Evolutionary conservation across 2,888 invertebrate species (phyloP).

Genomic region (Allacma fusca): DNA sequence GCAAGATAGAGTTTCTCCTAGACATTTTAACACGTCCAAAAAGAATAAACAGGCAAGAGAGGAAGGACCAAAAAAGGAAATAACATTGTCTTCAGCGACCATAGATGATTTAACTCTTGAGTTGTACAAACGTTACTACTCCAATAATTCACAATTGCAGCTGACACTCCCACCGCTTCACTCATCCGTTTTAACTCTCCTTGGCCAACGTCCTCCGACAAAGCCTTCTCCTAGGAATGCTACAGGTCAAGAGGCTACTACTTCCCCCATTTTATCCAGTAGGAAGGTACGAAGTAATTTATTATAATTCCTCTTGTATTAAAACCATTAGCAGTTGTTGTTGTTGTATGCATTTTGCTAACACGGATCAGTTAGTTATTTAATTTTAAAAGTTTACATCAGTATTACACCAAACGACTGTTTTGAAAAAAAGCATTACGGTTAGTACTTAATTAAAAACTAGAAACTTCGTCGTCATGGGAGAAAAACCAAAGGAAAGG

Average conservation of each 20-base stretch:
- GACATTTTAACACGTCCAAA: constrained; percentile 2
- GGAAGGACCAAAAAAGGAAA: neutral
- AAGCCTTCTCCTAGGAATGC: constrained; percentile 19
- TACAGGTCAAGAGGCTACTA: neutral
- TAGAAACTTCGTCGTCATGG: constrained; percentile 58
- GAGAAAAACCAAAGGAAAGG: constrained; percentile 49
- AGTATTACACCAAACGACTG: too few relatives aligned
- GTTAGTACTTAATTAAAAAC: too few relatives aligned
- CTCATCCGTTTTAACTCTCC: constrained; percentile 58
- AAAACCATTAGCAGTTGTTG: too few relatives aligned
- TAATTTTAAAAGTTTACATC: too few relatives aligned
- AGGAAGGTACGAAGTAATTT: neutral
- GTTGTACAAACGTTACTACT: constrained; percentile 41
- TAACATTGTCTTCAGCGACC: constrained; percentile 28
- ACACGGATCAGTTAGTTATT: too few relatives aligned
- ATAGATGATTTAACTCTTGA: constrained; percentile 44
- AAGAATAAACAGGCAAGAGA: neutral
- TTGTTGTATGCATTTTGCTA: too few relatives aligned
- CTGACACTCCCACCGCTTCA: constrained; percentile 58
- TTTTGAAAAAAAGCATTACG: too few relatives aligned
- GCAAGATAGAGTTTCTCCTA: neutral
- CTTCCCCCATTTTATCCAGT: neutral
- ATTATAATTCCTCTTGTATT: too few relatives aligned
- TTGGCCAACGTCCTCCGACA: constrained; percentile 53
- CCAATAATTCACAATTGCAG: constrained; percentile 45